Percentiles rank a stretch among this genome's conserved stretches.
Evolutionary conservation across 2,113 vertebrate genomes (phyloP).

Genomic region (Ploceus nigricollis): DNA sequence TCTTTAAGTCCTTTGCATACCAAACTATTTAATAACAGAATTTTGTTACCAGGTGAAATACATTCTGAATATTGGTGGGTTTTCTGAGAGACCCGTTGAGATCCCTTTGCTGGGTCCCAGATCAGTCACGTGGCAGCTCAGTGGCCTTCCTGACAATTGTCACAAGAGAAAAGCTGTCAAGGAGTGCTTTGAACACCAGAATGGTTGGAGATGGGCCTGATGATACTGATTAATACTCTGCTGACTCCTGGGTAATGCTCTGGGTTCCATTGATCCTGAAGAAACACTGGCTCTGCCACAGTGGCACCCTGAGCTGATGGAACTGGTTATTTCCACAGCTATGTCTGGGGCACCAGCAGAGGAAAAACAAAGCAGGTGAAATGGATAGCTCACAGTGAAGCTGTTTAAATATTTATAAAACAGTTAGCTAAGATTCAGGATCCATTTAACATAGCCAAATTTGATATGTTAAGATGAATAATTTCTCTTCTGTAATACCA

Average conservation of each 20-base stretch:
- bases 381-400: background rate
- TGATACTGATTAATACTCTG: background rate
- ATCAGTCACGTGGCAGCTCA: background rate
- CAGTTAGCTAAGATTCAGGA: constrained; percentile 38
- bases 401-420: constrained; percentile 59
- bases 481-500: background rate
- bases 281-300: background rate
- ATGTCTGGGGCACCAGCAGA: background rate
- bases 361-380: constrained; percentile 50
- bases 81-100: accelerated
- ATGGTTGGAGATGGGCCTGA: background rate
- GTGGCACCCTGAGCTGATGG: background rate
- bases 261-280: background rate
- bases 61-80: background rate
- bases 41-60: background rate
- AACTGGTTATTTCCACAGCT: background rate
- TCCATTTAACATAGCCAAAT: constrained; percentile 28
- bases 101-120: background rate
- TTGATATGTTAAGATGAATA: constrained; percentile 35
- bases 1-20: background rate
- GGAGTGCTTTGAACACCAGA: background rate
- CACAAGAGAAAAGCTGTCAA: background rate
- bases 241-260: background rate
- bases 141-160: background rate
- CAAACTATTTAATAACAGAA: background rate